These are phyloP conservation scores for Rallus crepitans DNA, from an alignment of 2,797 vertebrate genomes.

Conservation along the genomic window DNA sequence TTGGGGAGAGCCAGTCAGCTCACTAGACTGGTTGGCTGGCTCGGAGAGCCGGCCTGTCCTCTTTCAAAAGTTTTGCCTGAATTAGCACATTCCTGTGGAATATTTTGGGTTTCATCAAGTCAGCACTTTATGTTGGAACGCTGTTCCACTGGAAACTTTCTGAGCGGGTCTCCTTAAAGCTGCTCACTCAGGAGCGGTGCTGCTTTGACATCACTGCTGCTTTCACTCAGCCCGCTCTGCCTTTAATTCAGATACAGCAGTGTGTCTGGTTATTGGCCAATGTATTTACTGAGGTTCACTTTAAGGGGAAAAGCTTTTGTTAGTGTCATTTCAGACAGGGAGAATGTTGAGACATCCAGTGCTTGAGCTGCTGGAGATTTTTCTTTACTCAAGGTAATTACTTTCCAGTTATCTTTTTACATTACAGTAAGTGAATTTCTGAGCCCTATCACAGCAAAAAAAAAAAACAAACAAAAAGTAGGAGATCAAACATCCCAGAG, in stretches of 20 bases:
- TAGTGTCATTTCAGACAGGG: neutral
- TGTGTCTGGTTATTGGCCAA: neutral
- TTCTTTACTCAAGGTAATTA: neutral
- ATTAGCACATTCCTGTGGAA: conserved; percentile 69
- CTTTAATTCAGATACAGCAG: neutral
- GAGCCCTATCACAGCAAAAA: neutral
- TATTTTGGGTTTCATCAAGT: conserved; percentile 67
- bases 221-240: neutral
- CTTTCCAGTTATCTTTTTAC: neutral
- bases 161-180: neutral
- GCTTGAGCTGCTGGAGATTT: neutral
- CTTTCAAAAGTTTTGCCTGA: conserved; percentile 64
- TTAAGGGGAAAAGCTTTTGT: neutral
- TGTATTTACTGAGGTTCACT: neutral
- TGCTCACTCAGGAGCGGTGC: neutral
- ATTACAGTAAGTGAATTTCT: neutral
- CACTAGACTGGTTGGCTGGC: conserved; percentile 29
- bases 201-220: neutral
- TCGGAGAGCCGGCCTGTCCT: neutral
- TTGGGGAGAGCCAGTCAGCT: conserved; percentile 21
- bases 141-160: conserved; percentile 53
- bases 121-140: conserved; percentile 56
- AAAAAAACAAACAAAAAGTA: neutral
- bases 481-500: neutral
- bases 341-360: neutral